Evolutionary conservation across 2,113 vertebrate genomes (phyloP).

Genomic region (Acinonyx jubatus): DNA sequence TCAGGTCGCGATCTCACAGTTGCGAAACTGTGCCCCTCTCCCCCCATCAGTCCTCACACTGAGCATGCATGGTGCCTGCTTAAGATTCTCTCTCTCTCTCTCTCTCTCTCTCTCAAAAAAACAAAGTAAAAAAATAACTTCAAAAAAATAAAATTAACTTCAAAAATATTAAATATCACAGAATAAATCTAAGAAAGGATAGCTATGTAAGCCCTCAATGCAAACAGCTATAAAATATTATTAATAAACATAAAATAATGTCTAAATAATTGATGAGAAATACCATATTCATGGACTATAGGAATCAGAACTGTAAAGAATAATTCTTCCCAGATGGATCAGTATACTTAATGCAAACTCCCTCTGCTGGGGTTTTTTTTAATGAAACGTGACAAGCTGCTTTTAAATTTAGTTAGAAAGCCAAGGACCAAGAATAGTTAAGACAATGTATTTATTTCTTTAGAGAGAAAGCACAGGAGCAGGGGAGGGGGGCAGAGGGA

Average conservation of each 20-base stretch:
- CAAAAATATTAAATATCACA: constrained; percentile 20
- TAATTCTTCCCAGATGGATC: not conserved
- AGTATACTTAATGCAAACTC: not conserved
- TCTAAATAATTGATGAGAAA: not conserved
- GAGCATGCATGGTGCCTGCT: no score
- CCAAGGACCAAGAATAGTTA: not conserved
- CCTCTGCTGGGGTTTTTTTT: not conserved
- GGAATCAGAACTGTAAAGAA: constrained; percentile 1
- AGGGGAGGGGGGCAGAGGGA: no score
- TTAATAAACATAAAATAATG: not conserved
- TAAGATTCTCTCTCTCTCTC: no score
- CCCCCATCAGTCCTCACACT: no score
- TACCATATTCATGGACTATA: not conserved
- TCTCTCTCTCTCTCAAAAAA: no score
- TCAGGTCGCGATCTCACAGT: no score
- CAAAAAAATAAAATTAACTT: not conserved
- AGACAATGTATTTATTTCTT: not conserved
- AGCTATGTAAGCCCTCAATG: not conserved
- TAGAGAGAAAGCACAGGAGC: no score
- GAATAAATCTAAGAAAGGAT: not conserved
- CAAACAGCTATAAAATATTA: not conserved
- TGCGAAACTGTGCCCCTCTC: no score
- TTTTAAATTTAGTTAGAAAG: not conserved
- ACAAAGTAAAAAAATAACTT: not conserved
- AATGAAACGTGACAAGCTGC: not conserved